Conservation (phyloP, 2,113 vertebrate species). For the Hucho hucho region DNA sequence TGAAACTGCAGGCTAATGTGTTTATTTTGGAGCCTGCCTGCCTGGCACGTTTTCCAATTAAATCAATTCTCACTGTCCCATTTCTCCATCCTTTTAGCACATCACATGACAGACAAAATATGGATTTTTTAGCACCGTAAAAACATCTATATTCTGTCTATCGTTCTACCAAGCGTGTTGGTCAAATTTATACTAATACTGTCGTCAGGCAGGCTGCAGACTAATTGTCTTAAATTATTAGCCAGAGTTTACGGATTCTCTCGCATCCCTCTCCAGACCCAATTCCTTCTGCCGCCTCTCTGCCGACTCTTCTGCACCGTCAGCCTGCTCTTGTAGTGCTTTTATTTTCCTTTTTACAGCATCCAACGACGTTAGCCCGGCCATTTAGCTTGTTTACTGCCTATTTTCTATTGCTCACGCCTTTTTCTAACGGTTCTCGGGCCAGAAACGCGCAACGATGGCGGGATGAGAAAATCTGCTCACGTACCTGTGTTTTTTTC, state of each 20-base stretch:
- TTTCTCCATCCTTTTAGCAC: neutral
- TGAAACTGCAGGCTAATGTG: neutral
- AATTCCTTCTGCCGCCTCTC: constrained; percentile 84
- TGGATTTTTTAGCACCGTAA: neutral
- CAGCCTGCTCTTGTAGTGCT: constrained; percentile 88
- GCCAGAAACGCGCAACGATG: neutral
- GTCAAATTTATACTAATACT: constrained; percentile 61
- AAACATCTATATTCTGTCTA: neutral
- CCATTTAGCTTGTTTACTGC: constrained; percentile 65
- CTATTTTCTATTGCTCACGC: neutral
- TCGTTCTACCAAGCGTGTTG: constrained; percentile 54
- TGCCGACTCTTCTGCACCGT: constrained; percentile 83
- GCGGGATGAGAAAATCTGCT: constrained; percentile 58
- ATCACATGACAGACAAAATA: neutral
- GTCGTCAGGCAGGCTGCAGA: constrained; percentile 26
- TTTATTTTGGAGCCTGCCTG: neutral
- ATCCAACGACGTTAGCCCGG: constrained; percentile 86
- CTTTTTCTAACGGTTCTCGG: constrained; percentile 7
- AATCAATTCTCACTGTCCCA: no score
- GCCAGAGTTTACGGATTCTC: constrained; percentile 81
- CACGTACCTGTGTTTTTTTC: constrained; percentile 64
- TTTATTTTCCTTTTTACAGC: constrained; percentile 92
- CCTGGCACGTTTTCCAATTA: no score
- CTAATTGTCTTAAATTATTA: constrained; percentile 68
- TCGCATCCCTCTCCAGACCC: constrained; percentile 80